Evolutionary conservation across 2,797 vertebrate species (phyloP), one percentile per base, ranked within the genome.

Genomic region (Danio albolineatus): DNA sequence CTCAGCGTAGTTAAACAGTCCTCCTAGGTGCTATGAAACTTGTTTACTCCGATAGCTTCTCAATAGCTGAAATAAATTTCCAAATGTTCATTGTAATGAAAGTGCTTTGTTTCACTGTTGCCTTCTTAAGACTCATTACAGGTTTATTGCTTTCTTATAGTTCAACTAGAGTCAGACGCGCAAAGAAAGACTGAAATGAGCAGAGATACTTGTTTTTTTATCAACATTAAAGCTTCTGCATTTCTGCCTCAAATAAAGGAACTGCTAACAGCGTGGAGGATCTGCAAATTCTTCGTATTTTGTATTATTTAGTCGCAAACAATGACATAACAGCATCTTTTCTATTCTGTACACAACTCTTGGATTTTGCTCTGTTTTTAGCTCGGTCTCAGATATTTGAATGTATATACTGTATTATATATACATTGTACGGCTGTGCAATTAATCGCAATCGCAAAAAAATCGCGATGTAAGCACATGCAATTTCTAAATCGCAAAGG

Each of bases 71-170:
- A 85, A 86, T 43, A 39, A 48, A 6, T 70, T 60, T 51, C 14
- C 17, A 21, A 77, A 38, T 36, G 54, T 48, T 48, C 4, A 56
- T 41, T 56, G 51, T 9, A 56, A 71, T 71, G 10, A 76, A 66
- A 56, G 5, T 38, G 10, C 41, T 76, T 56, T 66, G 81, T 76
- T 46, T 82, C 76, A 81, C 57, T 74, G 51, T 65, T 19, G 56
- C 36, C 6, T 65, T 65, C 46, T 41, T 12, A 46, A 43, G 57
- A 57, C 65, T 85, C 81, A 78, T 85, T 83, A 84, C 83, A 86
- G 74, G 73, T 84, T 88, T 86, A 76, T 36, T 56, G 83, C 86
- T 65, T 56, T 65, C 16, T 57, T 17, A 76, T 19, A 56, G 51
- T 66, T 66, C 21, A 76, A 10, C 56, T 60, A 44, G 61, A 44